A percentile compares a stretch with the other conserved stretches of the same genome.
Evolutionary conservation across 2,113 vertebrate species (phyloP).

Genomic region (Tichodroma muraria): DNA sequence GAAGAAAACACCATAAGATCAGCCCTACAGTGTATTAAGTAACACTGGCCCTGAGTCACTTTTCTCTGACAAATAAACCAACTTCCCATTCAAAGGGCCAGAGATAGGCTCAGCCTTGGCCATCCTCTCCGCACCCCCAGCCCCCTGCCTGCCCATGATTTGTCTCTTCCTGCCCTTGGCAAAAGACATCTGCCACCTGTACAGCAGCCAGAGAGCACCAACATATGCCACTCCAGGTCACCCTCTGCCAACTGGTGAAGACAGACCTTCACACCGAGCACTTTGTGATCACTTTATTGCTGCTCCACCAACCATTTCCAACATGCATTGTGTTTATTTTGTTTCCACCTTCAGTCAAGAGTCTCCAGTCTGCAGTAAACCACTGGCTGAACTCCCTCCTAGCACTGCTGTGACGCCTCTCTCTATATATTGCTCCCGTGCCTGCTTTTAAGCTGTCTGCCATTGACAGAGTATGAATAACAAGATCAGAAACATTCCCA

Average conservation of each 20-base stretch:
- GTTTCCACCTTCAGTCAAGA: not conserved
- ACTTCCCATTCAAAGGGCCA: not conserved
- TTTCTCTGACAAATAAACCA: not conserved
- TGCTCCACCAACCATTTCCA: not conserved
- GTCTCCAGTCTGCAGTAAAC: constrained; percentile 24
- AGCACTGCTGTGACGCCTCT: not conserved
- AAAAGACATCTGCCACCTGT: constrained; percentile 43
- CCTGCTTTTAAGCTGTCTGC: constrained; percentile 56
- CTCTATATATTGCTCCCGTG: constrained; percentile 4
- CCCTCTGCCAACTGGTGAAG: not conserved
- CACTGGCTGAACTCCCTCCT: constrained; percentile 35
- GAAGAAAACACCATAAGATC: not conserved
- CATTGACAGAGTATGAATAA: constrained; percentile 41
- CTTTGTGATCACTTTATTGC: not conserved
- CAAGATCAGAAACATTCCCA: constrained; percentile 51
- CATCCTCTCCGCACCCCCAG: not conserved
- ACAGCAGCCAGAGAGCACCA: not conserved
- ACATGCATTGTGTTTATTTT: not conserved
- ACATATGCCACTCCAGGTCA: not conserved
- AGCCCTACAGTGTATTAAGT: not conserved
- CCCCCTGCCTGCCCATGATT: not conserved
- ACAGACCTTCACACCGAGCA: not conserved
- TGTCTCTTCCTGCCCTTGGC: constrained; percentile 10
- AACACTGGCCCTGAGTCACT: not conserved
- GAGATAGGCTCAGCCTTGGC: not conserved